Evolutionary conservation across 1,140 invertebrate genomes (phyloP).

Genomic region (Drosophila kanapiae): DNA sequence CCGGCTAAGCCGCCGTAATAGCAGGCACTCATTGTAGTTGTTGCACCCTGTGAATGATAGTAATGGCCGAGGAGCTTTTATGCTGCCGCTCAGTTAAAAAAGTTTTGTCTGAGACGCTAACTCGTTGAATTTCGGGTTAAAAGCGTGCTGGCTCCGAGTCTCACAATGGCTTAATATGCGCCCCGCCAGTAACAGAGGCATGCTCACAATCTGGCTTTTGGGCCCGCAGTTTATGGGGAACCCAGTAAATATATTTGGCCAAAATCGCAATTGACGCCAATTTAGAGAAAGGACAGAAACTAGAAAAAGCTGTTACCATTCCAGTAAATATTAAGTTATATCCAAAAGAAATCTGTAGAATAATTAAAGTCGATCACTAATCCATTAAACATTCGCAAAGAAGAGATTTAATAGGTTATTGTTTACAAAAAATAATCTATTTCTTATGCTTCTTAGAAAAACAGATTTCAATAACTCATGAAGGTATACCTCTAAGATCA

Average conservation of each 20-base stretch:
- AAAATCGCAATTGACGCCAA: neutral
- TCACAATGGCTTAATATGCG: conserved; percentile 72
- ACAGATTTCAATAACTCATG: no score
- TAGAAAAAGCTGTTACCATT: neutral
- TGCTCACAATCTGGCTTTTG: conserved; percentile 25
- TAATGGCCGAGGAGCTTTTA: conserved; percentile 74
- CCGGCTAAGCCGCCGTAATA: conserved; percentile 52
- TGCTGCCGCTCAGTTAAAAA: conserved; percentile 66
- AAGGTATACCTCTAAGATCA: no score
- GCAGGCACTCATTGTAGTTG: conserved; percentile 40
- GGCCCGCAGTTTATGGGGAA: conserved; percentile 21
- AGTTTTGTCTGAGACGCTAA: conserved; percentile 75
- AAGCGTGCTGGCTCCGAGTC: conserved; percentile 62
- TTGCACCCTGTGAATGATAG: conserved; percentile 71
- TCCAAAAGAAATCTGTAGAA: no score
- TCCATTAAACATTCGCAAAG: no score
- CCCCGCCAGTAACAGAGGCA: conserved; percentile 17
- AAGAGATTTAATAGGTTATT: no score
- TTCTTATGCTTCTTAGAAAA: no score
- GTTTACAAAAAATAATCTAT: neutral
- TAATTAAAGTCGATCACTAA: no score
- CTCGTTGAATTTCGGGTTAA: conserved; percentile 73
- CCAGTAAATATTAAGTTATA: neutral
- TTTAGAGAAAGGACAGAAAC: neutral
- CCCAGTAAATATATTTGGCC: neutral